Conservation (phyloP, 2,113 vertebrate species). For the Anguilla rostrata region DNA sequence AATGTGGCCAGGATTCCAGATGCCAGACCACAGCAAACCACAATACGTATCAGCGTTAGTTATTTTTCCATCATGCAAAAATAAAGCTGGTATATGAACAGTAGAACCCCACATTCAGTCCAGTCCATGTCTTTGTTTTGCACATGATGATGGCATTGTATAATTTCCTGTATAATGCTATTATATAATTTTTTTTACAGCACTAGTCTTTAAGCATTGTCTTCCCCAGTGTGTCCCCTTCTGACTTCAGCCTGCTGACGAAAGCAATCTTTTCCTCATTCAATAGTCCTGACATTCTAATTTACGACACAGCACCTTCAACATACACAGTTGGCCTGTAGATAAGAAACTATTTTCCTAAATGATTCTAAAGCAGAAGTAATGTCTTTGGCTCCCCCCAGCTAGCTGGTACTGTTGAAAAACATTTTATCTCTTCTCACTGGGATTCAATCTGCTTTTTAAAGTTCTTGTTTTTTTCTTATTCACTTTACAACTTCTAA, state of each 20-base stretch:
- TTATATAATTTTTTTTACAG: constrained; percentile 12
- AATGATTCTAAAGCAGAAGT: constrained; percentile 55
- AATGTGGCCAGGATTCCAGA: background rate
- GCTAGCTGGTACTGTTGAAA: constrained; percentile 45
- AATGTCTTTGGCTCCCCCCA: constrained; percentile 47
- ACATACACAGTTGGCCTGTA: constrained; percentile 41
- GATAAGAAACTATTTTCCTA: constrained; percentile 54
- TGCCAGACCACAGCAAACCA: background rate
- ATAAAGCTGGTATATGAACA: too few relatives aligned
- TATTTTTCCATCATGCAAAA: background rate
- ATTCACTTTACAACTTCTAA: background rate
- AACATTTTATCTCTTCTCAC: constrained; percentile 47
- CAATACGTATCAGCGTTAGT: too few relatives aligned
- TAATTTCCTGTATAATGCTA: background rate
- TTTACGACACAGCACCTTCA: constrained; percentile 16
- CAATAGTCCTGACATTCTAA: constrained; percentile 5
- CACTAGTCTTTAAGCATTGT: background rate
- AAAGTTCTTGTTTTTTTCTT: constrained; percentile 26
- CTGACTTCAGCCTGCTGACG: background rate
- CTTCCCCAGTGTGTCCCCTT: background rate
- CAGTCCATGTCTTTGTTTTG: background rate
- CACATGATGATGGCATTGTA: background rate
- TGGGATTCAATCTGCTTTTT: constrained; percentile 43
- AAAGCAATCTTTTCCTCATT: background rate
- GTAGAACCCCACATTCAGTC: background rate